A percentile compares a stretch with the other conserved stretches of the same genome.
Evolutionary conservation across 2,888 invertebrate genomes (phyloP).

Genomic region (Didymodactylos carnosus): DNA sequence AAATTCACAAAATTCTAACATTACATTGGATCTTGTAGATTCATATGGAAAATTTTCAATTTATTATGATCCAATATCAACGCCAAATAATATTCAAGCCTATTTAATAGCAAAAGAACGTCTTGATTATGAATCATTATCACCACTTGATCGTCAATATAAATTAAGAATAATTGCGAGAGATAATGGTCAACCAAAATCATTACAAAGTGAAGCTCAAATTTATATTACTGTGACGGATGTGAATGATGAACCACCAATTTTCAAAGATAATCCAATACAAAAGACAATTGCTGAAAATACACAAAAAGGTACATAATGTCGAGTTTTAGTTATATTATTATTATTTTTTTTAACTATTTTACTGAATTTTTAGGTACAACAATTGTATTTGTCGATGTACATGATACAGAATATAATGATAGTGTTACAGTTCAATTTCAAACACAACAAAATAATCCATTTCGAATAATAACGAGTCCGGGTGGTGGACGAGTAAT

Average conservation of each 20-base stretch:
- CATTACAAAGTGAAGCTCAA: neutral
- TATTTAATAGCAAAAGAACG: neutral
- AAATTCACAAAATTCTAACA: neutral
- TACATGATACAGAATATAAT: neutral
- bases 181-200: neutral
- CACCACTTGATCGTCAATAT: neutral
- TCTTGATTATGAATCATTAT: neutral
- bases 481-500: neutral
- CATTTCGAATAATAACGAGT: neutral
- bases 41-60: neutral
- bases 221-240: neutral
- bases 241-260: neutral
- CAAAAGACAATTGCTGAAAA: neutral
- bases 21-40: neutral
- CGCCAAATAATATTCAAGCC: conserved; percentile 43
- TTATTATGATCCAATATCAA: conserved; percentile 81
- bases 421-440: neutral
- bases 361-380: neutral
- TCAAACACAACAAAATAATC: neutral
- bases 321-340: no score
- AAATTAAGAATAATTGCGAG: neutral
- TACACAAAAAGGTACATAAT: neutral
- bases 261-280: neutral
- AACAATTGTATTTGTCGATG: neutral
- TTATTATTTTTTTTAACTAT: neutral